These are phyloP conservation scores for Melierax canorus DNA, from an alignment of 2,113 vertebrate genomes.

Conservation along the genomic window DNA sequence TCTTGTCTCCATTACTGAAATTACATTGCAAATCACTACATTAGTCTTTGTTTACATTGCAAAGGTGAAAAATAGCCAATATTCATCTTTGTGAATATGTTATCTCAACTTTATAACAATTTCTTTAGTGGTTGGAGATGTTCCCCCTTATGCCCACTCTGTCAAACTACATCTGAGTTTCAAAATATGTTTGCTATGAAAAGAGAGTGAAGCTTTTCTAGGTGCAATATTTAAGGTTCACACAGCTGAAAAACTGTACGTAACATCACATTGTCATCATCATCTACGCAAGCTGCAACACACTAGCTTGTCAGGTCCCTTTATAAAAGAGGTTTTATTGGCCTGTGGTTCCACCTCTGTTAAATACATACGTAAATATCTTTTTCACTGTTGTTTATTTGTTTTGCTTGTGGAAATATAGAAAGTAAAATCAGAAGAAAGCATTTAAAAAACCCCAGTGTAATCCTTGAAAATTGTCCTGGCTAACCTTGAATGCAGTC, in stretches of 20 bases:
- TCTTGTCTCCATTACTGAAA: neutral
- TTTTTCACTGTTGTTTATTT: neutral
- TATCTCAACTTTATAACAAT: neutral
- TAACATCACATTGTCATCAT: neutral
- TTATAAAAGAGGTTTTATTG: neutral
- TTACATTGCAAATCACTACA: neutral
- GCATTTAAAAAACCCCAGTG: rapidly evolving
- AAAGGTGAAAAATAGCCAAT: neutral
- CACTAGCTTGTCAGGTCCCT: neutral
- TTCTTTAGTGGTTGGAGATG: neutral
- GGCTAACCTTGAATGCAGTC: neutral
- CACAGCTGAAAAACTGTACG: neutral
- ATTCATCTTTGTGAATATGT: neutral
- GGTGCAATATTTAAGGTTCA: neutral
- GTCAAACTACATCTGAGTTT: neutral
- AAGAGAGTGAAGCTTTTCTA: neutral
- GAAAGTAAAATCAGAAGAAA: neutral
- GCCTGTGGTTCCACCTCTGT: neutral
- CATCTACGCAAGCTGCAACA: neutral
- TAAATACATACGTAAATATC: neutral
- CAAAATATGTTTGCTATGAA: neutral
- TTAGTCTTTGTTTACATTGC: neutral
- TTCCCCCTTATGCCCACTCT: neutral
- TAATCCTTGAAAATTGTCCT: neutral
- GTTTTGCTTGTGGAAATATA: neutral